Evolutionary conservation across 2,888 invertebrate species (phyloP).

Genomic region (Fissipunctia ypsillon): DNA sequence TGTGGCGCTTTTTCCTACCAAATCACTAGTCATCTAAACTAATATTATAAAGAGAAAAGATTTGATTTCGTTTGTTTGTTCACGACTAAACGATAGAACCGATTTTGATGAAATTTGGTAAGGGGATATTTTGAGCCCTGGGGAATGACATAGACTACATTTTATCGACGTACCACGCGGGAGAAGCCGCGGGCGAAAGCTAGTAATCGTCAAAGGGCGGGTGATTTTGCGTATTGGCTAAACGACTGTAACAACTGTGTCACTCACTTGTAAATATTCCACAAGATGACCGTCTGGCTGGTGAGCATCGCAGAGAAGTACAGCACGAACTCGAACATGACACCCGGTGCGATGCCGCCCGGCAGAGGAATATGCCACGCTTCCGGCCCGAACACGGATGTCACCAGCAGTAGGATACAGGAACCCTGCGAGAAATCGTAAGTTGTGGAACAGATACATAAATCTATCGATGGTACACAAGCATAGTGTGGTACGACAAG

Average conservation of each 20-base stretch:
- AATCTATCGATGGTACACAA: background rate
- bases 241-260: background rate
- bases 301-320: constrained; percentile 96
- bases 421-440: constrained; percentile 82
- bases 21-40: too few species aligned
- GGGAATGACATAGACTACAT: too few species aligned
- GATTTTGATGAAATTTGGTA: too few species aligned
- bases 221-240: background rate
- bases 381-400: constrained; percentile 93
- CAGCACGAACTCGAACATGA: constrained; percentile 95
- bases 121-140: too few species aligned
- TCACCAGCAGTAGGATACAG: constrained; percentile 89
- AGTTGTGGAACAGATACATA: background rate
- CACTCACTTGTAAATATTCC: constrained; percentile 95
- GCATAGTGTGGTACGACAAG: background rate
- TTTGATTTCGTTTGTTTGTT: too few species aligned
- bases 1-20: background rate
- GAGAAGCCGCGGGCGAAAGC: too few species aligned
- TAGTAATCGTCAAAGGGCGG: too few species aligned
- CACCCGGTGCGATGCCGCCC: constrained; percentile 93
- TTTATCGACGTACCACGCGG: too few species aligned
- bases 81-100: too few species aligned
- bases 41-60: too few species aligned
- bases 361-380: constrained; percentile 96
- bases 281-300: constrained; percentile 96